These are phyloP conservation scores for Ammospiza caudacuta DNA, from an alignment of 2,113 vertebrate species.

Conservation along the genomic window DNA sequence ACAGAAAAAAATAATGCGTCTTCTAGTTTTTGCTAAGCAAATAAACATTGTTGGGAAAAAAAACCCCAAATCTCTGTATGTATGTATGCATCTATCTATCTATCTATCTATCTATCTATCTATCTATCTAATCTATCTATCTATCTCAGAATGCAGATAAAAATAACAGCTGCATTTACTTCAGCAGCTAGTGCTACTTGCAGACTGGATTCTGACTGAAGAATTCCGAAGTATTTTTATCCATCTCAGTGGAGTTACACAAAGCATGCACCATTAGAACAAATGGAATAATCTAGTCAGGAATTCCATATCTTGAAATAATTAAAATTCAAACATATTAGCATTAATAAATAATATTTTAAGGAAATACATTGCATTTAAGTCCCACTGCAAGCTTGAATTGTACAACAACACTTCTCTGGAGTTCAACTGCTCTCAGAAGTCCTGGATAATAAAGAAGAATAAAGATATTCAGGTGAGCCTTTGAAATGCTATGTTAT, in stretches of 20 bases:
- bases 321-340: background rate
- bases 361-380: background rate
- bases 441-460: background rate
- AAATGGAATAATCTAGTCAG: background rate
- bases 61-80: too few relatives aligned
- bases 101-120: background rate
- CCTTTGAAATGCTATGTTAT: background rate
- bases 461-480: background rate
- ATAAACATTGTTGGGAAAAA: background rate
- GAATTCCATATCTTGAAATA: background rate
- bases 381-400: background rate
- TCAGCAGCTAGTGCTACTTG: background rate
- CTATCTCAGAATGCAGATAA: background rate
- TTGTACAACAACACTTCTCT: background rate
- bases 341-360: background rate
- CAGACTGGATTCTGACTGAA: background rate
- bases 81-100: background rate
- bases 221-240: background rate
- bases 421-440: background rate
- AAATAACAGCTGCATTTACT: background rate
- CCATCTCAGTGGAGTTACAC: background rate
- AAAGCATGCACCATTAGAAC: background rate
- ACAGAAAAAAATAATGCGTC: background rate
- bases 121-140: background rate
- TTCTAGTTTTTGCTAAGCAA: background rate